Base-by-base conservation (phyloP, 2,888 invertebrate genomes). In the Chironomus tentans region DNA sequence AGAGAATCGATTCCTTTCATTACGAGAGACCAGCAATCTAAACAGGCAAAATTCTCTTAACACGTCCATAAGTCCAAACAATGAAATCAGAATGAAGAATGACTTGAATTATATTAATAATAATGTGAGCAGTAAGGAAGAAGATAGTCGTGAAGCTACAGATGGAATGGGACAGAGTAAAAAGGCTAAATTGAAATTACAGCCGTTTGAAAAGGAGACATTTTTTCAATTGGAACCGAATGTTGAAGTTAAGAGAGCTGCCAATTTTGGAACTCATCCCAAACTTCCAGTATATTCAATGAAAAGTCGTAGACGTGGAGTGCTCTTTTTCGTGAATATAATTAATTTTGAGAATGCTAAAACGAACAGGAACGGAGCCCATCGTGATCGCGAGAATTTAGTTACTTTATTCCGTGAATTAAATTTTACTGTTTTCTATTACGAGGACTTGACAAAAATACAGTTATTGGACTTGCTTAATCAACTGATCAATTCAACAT, bases 241-340 rank as follows among this genome's bases (percentile, higher is more conserved):
- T 22, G n/a, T 74, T 21, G 80, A 38, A 6, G 82, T 82, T 2
- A 77, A 61, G 7, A 81, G 80, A 76, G 80, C 82, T 0, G 79
- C 78, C 13, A 75, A 65, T 2, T 78, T 82, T 10, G 79, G 80
- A 24, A 79, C 69, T 2, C 80, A 82, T 71, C 56, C 78, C 0
- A 77, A 79, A n/a, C 61, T 81, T 24, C 80, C 79, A 0, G 77
- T 77, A 0, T 84, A 84, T 77, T 70, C 78, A 2, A 89, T 88
- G 81, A 84, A 86, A 76, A 86, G 88, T 0, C 83, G 82, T 77
- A 82, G 85, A 71, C 87, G 90, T 77, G 90, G 90, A 22, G 83
- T 87, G 50, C 83, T 88, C 22, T 83, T 90, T 21, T 85, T 90
- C 80, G 88, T 90, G 78, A 90, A 88, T 79, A 89, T 88, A 80